phyloP scores from a whole-genome alignment of 2,888 invertebrate species.

The Melinopterus prodromus region DNA sequence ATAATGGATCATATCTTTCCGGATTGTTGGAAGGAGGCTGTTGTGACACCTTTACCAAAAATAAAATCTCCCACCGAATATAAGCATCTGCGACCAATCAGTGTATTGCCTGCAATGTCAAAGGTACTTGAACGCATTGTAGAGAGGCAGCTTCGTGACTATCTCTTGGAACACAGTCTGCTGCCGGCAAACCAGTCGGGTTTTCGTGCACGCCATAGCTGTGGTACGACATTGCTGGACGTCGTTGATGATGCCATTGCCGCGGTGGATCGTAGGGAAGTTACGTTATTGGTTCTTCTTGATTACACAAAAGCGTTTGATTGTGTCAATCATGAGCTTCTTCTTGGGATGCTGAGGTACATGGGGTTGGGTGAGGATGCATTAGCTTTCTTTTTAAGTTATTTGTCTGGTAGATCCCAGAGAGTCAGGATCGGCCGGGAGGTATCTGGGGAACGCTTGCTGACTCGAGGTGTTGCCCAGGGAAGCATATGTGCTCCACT shows the following conservation, averaged over 20 bases:
- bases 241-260: neutral
- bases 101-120: no score
- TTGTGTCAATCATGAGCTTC: no score
- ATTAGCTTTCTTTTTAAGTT: neutral
- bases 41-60: neutral
- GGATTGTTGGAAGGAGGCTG: slow-evolving; percentile 1
- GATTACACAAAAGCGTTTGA: neutral
- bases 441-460: no score
- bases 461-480: neutral
- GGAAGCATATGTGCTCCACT: neutral
- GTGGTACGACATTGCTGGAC: neutral
- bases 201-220: no score
- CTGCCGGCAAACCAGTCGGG: no score
- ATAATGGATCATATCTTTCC: neutral
- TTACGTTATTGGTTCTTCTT: neutral
- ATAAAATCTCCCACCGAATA: neutral
- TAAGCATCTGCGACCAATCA: slow-evolving; percentile 10
- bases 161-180: no score
- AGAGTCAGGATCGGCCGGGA: no score
- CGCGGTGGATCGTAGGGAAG: neutral
- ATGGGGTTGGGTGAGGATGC: no score
- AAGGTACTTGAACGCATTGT: no score
- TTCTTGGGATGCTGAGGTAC: neutral
- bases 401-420: neutral
- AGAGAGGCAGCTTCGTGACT: no score